Conservation (phyloP, 2,888 invertebrate species). For the Stictocephala bisonia region DNA sequence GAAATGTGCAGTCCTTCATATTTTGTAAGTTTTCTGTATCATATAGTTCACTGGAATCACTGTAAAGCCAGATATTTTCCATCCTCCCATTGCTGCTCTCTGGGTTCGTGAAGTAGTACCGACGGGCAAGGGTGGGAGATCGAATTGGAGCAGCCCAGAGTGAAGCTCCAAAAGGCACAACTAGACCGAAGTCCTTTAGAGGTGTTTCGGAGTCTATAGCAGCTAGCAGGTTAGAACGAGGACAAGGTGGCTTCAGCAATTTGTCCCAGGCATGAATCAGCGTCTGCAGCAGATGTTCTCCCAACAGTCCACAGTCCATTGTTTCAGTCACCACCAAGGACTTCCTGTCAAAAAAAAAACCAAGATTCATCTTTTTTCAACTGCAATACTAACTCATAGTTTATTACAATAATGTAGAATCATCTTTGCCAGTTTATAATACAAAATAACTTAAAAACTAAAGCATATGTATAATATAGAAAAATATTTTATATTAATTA, state of each 20-base stretch:
- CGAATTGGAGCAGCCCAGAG: conserved; percentile 74
- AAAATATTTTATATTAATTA: too few species aligned
- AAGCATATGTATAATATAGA: too few species aligned
- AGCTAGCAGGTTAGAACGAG: neutral
- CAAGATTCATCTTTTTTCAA: conserved; percentile 2
- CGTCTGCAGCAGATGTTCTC: conserved; percentile 77
- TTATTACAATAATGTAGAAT: too few species aligned
- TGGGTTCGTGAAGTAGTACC: conserved; percentile 54
- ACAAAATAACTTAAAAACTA: too few species aligned
- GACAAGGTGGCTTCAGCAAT: conserved; percentile 65
- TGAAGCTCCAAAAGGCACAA: conserved; percentile 73
- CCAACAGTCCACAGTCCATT: conserved; percentile 83
- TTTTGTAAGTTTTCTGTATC: conserved; percentile 75
- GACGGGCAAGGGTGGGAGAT: conserved; percentile 66
- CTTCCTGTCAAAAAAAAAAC: conserved; percentile 61
- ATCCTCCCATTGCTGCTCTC: conserved; percentile 59
- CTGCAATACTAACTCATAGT: neutral
- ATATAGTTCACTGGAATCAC: conserved; percentile 70
- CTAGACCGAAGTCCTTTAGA: conserved; percentile 63
- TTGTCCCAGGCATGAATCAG: conserved; percentile 76
- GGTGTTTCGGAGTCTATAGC: conserved; percentile 31
- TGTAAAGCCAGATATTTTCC: conserved; percentile 62
- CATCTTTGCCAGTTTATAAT: too few species aligned
- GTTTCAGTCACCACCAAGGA: conserved; percentile 80
- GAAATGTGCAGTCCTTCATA: conserved; percentile 67